Base-by-base conservation (phyloP, 2,888 invertebrate genomes). In the Philereme vetulata region DNA sequence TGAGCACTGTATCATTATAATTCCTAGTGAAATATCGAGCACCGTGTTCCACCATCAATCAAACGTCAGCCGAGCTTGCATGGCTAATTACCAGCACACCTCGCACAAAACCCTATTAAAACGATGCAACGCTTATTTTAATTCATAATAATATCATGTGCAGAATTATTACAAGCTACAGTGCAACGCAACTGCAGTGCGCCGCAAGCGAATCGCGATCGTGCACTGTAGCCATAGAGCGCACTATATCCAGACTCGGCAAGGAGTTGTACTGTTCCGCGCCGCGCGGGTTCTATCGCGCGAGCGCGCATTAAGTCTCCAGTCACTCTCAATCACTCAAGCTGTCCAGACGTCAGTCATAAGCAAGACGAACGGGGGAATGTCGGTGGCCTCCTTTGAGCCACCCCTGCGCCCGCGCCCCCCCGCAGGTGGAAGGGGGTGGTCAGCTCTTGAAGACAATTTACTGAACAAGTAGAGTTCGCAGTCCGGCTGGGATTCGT, bases 321-420 rank as follows among this genome's bases (percentile, higher is more conserved):
- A 90, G 90, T 91, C 91, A 91, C 87, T 91, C 90, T 90, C 90
- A 90, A 91, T 91, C 90, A 91, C 90, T 91, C 90, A 88, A 88
- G 82, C 89, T 90, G 90, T 90, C 90, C 86, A 77, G 85, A 86
- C 86, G 90, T 91, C 90, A 90, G 82, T 92, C 92, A 92, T 91
- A 91, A 90, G 90, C 89, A 90, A 90, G 90, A 89, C 90, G 88
- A 86, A 90, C 88, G 88, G 88, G 90, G 86, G 85, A 84, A 83
- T 78, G 85, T 81, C 84, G 82, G 84, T 84, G 81, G 84, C 86
- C 86, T 84, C 82, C 84, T 81, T 80, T 77, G 77, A 78, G 73
- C 71, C 69, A 71, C 73, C 72, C 70, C 72, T 68, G 63, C 67
- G 71, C 68, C 69, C 69, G 69, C 67, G 4, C 74, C 82, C 70